Evolutionary conservation across 2,797 vertebrate genomes (phyloP), one percentile per base, ranked within the genome.

Genomic region (Acrossocheilus fasciatus): DNA sequence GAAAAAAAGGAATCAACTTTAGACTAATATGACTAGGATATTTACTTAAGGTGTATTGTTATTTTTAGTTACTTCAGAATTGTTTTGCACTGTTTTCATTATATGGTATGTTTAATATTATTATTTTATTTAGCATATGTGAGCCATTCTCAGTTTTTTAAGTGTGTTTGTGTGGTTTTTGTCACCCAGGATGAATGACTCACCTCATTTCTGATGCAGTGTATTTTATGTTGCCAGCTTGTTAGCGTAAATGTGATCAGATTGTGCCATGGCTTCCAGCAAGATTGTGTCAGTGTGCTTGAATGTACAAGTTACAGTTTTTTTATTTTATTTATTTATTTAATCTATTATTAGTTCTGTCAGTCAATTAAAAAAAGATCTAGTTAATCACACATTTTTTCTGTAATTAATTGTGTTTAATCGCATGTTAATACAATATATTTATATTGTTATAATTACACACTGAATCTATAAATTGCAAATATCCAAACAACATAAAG

Each of bases 191-290:
- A 36, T 39, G 75, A 62, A 62, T 81, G 72, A 86, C 82, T 88
- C 81, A 18, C 8, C 85, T 87, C 75, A 86, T 68, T 62, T 45
- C 36, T 59, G 36, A 81, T 82, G 75, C 81, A 69, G 23, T 87
- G 36, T 89, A 72, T 75, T 75, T 77, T 64, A 73, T 64, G 70
- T 64, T n/a, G 81, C 47, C 89, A 89, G 89, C 84, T 92, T 89
- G 87, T 91, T 91, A 88, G 26, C 8, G 88, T 85, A 90, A 92
- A 93, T 93, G 89, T 84, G 88, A 92, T 94, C 90, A 91, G 90
- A 70, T 86, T 85, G 43, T 83, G 43, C 87, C 70, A 30, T 76
- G 12, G 80, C 89, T 88, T 86, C 88, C 84, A 88, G 86, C 70
- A 72, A 91, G 76, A 76, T 78, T 62, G 10, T 45, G 41, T 57